Evolutionary conservation across 2,113 vertebrate species (phyloP), one percentile per base, ranked within the genome.

Genomic region (Tetraodon nigroviridis): DNA sequence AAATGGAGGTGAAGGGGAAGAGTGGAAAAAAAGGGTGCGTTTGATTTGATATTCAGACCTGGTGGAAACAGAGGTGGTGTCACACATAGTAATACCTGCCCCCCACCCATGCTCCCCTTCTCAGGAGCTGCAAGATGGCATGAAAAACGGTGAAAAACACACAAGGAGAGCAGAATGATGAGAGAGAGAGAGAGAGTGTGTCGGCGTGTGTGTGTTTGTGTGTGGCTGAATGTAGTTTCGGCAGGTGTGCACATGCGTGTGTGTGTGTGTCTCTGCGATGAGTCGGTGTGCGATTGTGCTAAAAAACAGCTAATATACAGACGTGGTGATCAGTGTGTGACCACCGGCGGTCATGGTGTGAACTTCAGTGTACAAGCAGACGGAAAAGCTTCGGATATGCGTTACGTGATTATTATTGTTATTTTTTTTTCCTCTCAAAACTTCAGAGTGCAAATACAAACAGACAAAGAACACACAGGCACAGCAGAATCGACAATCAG

Each of bases 361-460:
- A 61, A 48, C 47, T 67, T 55, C 49, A 21, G 76, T 67, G 69
- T 71, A 71, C 67, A 78, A 78, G 75, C 58, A 14, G 80, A 86
- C 80, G 78, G 73, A 73, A 69, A 48, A 84, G 79, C 71, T 73
- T 69, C 71, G 65, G 78, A 86, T 76, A 82, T 81, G 81, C 76
- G 58, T 75, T 79, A n/a, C 15, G 14, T 46, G 44, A 46, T 46
- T 46, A 37, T 37, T 37, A 37, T 37, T 37, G 61, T 42, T 51
- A 1, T 50, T 50, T 12, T 50, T 22, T 50, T 20, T 71, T 71
- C n/a, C 46, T 60, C 37, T 29, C 52, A 65, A 69, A 80, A 80
- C 71, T 69, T 76, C 73, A 71, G 80, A 85, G 86, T 87, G 85
- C 83, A 86, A 79, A 83, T 83, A 87, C 85, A 84, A 71, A 86